These are phyloP conservation scores for Ophion costatus DNA, from an alignment of 2,888 invertebrate genomes.

Conservation along the genomic window DNA sequence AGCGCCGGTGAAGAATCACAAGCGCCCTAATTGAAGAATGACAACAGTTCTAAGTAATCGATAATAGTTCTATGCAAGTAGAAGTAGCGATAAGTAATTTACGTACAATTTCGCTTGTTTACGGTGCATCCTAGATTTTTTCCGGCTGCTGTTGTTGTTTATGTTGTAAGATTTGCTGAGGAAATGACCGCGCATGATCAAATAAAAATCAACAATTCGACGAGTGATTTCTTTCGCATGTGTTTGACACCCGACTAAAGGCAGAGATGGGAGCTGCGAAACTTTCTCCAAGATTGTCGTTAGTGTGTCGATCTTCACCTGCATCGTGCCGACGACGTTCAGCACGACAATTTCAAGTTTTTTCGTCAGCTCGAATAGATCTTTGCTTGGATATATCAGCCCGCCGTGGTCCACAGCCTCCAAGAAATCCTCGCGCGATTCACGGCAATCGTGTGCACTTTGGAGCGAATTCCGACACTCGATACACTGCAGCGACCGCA, in stretches of 20 bases:
- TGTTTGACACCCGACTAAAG: conserved; percentile 13
- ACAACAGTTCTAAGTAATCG: too few relatives aligned
- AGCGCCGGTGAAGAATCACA: too few relatives aligned
- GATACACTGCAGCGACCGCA: not conserved
- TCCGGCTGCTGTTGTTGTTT: conserved; percentile 10
- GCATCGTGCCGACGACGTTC: conserved; percentile 24
- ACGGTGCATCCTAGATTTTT: not conserved
- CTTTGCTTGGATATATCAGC: conserved; percentile 45
- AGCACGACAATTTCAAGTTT: conserved; percentile 37
- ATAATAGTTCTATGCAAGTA: not conserved
- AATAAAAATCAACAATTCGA: conserved; percentile 25
- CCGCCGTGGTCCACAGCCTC: conserved; percentile 13
- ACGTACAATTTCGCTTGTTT: conserved; percentile 2
- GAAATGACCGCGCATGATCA: conserved; percentile 38
- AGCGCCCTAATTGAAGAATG: too few relatives aligned
- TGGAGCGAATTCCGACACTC: too few relatives aligned
- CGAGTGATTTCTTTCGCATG: conserved; percentile 16
- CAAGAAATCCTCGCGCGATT: too few relatives aligned
- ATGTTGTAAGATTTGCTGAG: conserved; percentile 23
- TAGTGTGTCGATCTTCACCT: conserved; percentile 24
- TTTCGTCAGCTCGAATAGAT: conserved; percentile 25
- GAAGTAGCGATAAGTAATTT: not conserved
- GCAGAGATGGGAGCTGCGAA: not conserved
- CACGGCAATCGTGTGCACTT: too few relatives aligned
- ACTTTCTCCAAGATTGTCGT: conserved; percentile 26